Base-by-base conservation (phyloP, 2,113 vertebrate genomes). In the Aspidoscelis tigris region DNA sequence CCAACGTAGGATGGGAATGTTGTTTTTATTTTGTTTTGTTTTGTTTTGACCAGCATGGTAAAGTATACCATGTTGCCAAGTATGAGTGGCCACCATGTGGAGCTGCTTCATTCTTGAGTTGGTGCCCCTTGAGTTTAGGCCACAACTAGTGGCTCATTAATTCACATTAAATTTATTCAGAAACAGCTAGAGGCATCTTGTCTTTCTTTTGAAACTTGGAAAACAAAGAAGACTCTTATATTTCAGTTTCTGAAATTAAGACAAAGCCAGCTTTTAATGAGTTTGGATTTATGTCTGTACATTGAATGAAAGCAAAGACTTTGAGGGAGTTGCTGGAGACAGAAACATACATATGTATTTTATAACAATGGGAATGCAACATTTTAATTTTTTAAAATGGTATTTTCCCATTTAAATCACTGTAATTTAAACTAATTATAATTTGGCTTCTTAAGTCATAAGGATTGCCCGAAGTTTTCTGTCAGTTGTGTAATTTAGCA, bases 171-270 rank as follows among this genome's bases (percentile, higher is more conserved):
- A 39, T 26, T 66, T 33, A 41, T 79, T 47, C 24, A 68, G 78
- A 79, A 66, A 47, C 12, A 68, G 44, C 43, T 79, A 68, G 43
- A 47, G 6, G 21, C 43, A 69, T 44, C 44, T 20, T 66, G 2
- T 66, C 43, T 80, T 24, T 50, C 78, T 80, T 80, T 44, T 80
- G 44, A 80, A 80, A 69, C 4, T 53, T 66, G 44, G 65, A 47
- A 80, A 80, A 44, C n/a, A 18, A 26, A 18, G 7, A 69, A 66
- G 26, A 79, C 21, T 3, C 24, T 41, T 66, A 26, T 44, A 26
- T 18, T 66, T 69, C 26, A 50, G 26, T 47, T 61, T 61, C 58
- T 61, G 58, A 61, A 61, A 61, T 61, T 61, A 61, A 16, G 18
- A 16, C 58, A 61, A 61, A 61, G 14, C 58, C 14, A 61, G 58